Conservation (phyloP, 2,888 invertebrate species). For the Dichetophora obliterata region DNA sequence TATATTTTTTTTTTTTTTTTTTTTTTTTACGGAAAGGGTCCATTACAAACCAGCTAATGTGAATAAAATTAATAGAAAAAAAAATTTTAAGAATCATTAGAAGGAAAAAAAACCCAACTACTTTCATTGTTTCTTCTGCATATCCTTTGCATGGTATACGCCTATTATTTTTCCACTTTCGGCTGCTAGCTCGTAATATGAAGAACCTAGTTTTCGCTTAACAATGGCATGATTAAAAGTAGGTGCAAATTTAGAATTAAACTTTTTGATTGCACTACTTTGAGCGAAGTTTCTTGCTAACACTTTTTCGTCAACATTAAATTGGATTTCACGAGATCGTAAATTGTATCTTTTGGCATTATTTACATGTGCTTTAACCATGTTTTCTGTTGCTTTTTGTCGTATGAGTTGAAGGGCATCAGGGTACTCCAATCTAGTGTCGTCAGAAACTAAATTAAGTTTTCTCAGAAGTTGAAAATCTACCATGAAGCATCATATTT, state of each 20-base stretch:
- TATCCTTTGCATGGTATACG: not conserved
- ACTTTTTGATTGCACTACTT: not conserved
- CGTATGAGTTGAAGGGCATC: too few species aligned
- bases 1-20: too few species aligned
- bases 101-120: too few species aligned
- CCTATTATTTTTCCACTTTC: not conserved
- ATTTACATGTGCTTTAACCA: too few species aligned
- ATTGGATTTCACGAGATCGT: too few species aligned
- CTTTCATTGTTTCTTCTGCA: not conserved
- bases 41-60: too few species aligned
- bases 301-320: too few species aligned
- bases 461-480: not conserved
- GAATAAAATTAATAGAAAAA: too few species aligned
- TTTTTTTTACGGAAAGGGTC: too few species aligned
- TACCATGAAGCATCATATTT: not conserved
- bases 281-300: not conserved
- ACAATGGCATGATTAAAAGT: not conserved
- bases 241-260: constrained; percentile 4
- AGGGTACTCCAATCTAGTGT: not conserved
- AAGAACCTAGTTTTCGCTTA: not conserved
- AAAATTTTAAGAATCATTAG: too few species aligned
- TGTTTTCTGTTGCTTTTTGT: too few species aligned
- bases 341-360: too few species aligned
- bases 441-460: not conserved
- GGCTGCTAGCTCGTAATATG: not conserved